Evolutionary conservation across 2,888 invertebrate species (phyloP).

Genomic region (Caenorhabditis sp.): DNA sequence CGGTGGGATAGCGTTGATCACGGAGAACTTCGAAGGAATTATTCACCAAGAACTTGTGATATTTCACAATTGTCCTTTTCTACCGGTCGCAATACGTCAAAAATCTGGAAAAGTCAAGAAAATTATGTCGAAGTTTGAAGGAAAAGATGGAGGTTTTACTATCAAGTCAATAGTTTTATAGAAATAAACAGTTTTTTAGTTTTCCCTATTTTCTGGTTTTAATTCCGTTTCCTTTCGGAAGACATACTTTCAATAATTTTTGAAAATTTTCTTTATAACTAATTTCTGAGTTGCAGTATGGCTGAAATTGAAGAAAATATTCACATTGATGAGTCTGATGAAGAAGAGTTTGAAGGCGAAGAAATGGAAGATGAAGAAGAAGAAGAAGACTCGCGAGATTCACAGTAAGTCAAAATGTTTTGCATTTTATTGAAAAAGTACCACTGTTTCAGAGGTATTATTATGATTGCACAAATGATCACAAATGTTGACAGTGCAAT

Average conservation of each 20-base stretch:
- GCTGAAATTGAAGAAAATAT: too few relatives aligned
- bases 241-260: not conserved
- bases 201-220: not conserved
- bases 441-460: not conserved
- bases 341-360: too few relatives aligned
- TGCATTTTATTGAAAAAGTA: too few relatives aligned
- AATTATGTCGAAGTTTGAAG: slow-evolving; percentile 3
- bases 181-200: slow-evolving; percentile 1
- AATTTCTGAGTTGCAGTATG: too few relatives aligned
- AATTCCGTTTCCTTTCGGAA: not conserved
- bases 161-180: slow-evolving; percentile 7
- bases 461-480: slow-evolving; percentile 18
- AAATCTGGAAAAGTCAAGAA: slow-evolving; percentile 5
- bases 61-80: slow-evolving; percentile 61
- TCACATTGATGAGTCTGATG: too few relatives aligned
- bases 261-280: not conserved
- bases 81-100: slow-evolving; percentile 55
- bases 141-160: not conserved
- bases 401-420: too few relatives aligned
- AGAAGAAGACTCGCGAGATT: not conserved
- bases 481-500: slow-evolving; percentile 16
- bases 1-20: slow-evolving; percentile 34
- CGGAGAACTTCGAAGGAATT: slow-evolving; percentile 17
- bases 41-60: slow-evolving; percentile 48
- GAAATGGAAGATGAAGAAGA: not conserved